A percentile compares a stretch with the other conserved stretches of the same genome.
Evolutionary conservation across 2,888 invertebrate species (phyloP).

Genomic region (Pycnomerus fuliginosus): DNA sequence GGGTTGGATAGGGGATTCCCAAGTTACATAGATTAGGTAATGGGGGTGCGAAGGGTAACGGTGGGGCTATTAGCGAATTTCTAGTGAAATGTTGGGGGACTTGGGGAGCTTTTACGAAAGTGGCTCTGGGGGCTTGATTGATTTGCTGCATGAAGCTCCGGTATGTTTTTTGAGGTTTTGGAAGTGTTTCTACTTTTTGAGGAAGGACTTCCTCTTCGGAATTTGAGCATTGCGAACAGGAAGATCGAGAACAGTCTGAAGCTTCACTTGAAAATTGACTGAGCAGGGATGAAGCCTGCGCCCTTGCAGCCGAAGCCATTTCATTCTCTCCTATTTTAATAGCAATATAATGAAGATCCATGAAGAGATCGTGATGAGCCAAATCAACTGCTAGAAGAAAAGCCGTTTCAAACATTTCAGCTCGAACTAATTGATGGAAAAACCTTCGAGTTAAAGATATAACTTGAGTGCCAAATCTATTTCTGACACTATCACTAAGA

Average conservation of each 20-base stretch:
- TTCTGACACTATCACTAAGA: constrained; percentile 66
- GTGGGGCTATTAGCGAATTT: constrained; percentile 23
- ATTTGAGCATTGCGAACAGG: constrained; percentile 65
- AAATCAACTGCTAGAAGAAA: constrained; percentile 83
- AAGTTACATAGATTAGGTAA: constrained; percentile 31
- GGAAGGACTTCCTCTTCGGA: constrained; percentile 48
- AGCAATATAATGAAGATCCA: constrained; percentile 79
- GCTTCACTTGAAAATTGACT: constrained; percentile 55
- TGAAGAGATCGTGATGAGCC: constrained; percentile 82
- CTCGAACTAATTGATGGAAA: constrained; percentile 80
- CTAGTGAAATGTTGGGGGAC: constrained; percentile 39
- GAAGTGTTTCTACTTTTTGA: constrained; percentile 38
- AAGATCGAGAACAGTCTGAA: constrained; percentile 71
- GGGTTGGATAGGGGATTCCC: constrained; percentile 27
- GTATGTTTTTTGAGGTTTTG: constrained; percentile 41
- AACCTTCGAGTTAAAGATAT: constrained; percentile 82
- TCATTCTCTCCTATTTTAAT: constrained; percentile 59
- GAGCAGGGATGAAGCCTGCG: constrained; percentile 60
- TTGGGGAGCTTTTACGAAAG: constrained; percentile 43
- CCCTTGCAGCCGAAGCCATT: constrained; percentile 69
- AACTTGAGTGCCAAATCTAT: constrained; percentile 72
- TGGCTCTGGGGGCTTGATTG: constrained; percentile 36
- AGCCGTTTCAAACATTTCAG: constrained; percentile 76
- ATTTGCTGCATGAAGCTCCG: constrained; percentile 34
- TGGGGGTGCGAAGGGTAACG: constrained; percentile 33